Evolutionary conservation across 1,140 invertebrate genomes (phyloP).

Genomic region (Lasaia peninsularis): DNA sequence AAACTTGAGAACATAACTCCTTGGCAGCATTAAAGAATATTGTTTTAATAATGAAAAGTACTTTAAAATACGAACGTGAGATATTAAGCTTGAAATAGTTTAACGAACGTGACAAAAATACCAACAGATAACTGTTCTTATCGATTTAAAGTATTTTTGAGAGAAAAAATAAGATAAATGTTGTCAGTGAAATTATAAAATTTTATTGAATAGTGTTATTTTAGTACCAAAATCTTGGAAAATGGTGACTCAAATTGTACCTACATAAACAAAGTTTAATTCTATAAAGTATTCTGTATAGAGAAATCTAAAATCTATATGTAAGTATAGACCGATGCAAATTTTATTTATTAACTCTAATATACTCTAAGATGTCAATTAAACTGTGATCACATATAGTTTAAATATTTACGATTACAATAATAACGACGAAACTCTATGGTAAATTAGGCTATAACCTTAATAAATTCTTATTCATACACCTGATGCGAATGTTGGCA

Average conservation of each 20-base stretch:
- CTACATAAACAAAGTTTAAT: too few relatives aligned
- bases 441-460: background rate
- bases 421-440: too few relatives aligned
- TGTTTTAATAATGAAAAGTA: conserved; percentile 4
- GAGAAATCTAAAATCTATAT: too few relatives aligned
- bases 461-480: background rate
- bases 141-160: background rate
- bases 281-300: too few relatives aligned
- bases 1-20: conserved; percentile 64
- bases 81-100: background rate
- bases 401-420: too few relatives aligned
- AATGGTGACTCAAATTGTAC: too few relatives aligned
- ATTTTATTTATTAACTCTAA: too few relatives aligned
- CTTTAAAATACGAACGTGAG: conserved; percentile 1
- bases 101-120: background rate
- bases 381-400: too few relatives aligned
- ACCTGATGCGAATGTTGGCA: background rate
- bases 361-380: too few relatives aligned
- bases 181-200: background rate
- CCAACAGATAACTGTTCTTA: background rate
- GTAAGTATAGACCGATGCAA: too few relatives aligned
- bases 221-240: too few relatives aligned
- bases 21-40: conserved; percentile 41
- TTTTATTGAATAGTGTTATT: background rate
- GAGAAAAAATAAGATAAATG: background rate